Base-by-base conservation (phyloP, 2,888 invertebrate genomes). In the Andrena fulva region DNA sequence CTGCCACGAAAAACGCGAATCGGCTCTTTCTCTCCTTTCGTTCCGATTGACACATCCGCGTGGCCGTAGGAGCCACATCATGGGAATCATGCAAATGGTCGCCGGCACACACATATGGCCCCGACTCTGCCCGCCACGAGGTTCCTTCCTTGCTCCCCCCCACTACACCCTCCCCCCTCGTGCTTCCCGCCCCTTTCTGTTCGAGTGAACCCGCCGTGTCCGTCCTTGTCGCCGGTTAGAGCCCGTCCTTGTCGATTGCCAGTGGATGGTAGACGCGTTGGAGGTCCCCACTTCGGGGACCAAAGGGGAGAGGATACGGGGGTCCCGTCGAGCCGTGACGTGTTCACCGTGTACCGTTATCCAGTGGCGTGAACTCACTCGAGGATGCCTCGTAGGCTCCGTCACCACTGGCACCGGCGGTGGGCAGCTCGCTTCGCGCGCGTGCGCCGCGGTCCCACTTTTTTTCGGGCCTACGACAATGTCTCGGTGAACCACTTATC, bases 321-420 rank as follows among this genome's bases (percentile, higher is more conserved):
- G 84, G 87, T 84, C 80, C 69, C 86, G 86, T 85, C 89, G 90
- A 85, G 89, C 90, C 91, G 90, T 92, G 91, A 92, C 91, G 91
- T 88, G 89, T 90, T 89, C 89, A 80, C 90, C 77, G 89, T 33
- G 90, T 93, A 93, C 93, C 93, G 93, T 93, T 93, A 93, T 90
- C 82, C 93, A 92, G 85, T 91, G 91, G 92, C 93, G 92, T 89
- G 88, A 89, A 89, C 77, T 64, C 63, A 31, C 60, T n/a, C 54
- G 35, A 10, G 42, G 20, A 12, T 50, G 27, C 52, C 35, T 20
- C n/a, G 29, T 52, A 56, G 29, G 63, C 27, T 33, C 48, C 66
- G 64, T 35, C 63, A 74, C 59, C 68, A 62, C 66, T 20, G 48
- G 56, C 48, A n/a, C 54, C 74, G 59, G 31, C 66, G 66, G 63